Conservation (phyloP, 2,797 vertebrate genomes). For the Agapornis canus region DNA sequence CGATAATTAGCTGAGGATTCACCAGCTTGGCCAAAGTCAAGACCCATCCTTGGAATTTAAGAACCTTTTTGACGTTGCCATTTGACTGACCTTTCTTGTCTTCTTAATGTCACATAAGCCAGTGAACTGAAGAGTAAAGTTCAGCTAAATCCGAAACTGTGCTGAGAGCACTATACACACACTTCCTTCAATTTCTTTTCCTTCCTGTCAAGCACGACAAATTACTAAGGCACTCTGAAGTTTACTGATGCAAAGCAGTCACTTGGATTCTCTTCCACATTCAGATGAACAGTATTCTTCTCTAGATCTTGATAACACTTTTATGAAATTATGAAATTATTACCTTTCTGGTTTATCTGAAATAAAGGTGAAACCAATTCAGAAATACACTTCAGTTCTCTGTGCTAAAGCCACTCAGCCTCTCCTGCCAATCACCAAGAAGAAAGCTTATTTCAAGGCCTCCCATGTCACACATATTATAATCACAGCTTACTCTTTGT, state of each 20-base stretch:
- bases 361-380: not conserved
- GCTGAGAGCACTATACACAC: not conserved
- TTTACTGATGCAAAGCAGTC: constrained; percentile 36
- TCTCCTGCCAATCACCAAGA: not conserved
- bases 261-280: constrained; percentile 2
- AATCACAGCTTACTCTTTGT: not conserved
- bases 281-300: constrained; percentile 17
- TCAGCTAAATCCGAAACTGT: constrained; percentile 57
- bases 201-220: not conserved
- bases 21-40: not conserved
- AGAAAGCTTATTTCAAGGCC: not conserved
- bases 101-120: constrained; percentile 35
- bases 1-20: not conserved
- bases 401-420: not conserved
- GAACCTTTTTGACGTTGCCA: constrained; percentile 40
- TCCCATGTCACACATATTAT: not conserved
- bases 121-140: constrained; percentile 67
- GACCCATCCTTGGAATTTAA: constrained; percentile 1
- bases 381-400: not conserved
- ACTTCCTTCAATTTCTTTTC: constrained; percentile 45
- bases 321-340: not conserved
- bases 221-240: constrained; percentile 32
- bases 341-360: not conserved
- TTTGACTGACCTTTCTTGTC: constrained; percentile 68
- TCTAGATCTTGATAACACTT: not conserved